Evolutionary conservation across 2,113 vertebrate species (phyloP).

Genomic region (Silurus asotus): DNA sequence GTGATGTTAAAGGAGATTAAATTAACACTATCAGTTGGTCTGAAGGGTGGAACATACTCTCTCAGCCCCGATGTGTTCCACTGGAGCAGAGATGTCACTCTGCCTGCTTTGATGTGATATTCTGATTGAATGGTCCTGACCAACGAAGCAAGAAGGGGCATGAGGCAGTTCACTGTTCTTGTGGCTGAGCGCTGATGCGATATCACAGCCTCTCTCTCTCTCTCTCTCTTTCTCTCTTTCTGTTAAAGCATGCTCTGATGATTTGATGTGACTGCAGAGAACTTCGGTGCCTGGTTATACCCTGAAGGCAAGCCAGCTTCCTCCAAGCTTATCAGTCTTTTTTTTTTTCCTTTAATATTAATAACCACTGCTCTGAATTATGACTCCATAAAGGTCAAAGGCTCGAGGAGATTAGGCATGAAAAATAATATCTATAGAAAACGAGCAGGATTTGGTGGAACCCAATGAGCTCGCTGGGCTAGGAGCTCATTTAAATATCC

Average conservation of each 20-base stretch:
- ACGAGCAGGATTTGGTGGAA: background rate
- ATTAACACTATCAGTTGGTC: slow-evolving; percentile 22
- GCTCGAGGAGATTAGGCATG: background rate
- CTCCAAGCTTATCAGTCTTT: slow-evolving; percentile 9
- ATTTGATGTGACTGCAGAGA: slow-evolving; percentile 1
- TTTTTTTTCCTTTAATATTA: slow-evolving; percentile 9
- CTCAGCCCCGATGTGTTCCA: background rate
- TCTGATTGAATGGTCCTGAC: slow-evolving; percentile 32
- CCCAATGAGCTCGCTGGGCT: no score
- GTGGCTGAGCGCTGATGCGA: background rate
- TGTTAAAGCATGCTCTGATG: background rate
- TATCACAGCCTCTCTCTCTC: background rate
- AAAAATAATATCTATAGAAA: background rate
- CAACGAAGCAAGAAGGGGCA: background rate
- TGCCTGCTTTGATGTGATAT: slow-evolving; percentile 28
- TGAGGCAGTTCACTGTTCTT: slow-evolving; percentile 2
- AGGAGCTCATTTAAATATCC: background rate
- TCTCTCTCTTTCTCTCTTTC: no score
- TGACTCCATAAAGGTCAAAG: background rate
- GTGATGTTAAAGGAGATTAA: slow-evolving; percentile 22
- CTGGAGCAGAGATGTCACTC: slow-evolving; percentile 16
- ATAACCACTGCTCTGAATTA: slow-evolving; percentile 9
- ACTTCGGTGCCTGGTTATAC: background rate
- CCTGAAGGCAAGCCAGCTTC: slow-evolving; percentile 1
- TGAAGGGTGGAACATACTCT: slow-evolving; percentile 3